Percentiles rank a stretch among this genome's conserved stretches.
Evolutionary conservation across 1,140 invertebrate genomes (phyloP).

Genomic region (Halictus rubicundus): DNA sequence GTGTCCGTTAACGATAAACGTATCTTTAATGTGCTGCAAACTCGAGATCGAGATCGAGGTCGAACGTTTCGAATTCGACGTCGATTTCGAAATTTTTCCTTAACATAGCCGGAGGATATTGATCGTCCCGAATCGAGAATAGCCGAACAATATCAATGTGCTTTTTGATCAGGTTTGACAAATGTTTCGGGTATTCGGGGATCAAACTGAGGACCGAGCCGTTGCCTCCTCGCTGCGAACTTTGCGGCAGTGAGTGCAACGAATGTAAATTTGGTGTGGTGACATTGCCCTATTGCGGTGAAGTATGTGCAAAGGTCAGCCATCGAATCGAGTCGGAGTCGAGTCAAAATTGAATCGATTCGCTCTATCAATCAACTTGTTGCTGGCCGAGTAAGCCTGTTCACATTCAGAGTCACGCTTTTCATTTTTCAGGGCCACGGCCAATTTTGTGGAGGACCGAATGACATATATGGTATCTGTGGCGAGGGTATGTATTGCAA

Average conservation of each 20-base stretch:
- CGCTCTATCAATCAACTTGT: background rate
- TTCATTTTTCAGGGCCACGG: constrained; percentile 78
- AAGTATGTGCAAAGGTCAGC: constrained; percentile 67
- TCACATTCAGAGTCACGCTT: background rate
- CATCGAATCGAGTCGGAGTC: background rate
- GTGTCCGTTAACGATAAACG: background rate
- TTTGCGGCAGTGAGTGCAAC: constrained; percentile 66
- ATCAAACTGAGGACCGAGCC: constrained; percentile 48
- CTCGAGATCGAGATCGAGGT: too few relatives aligned
- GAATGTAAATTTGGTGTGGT: constrained; percentile 65
- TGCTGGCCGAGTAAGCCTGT: background rate
- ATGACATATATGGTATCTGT: constrained; percentile 76
- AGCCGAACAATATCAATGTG: background rate
- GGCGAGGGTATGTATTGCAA: constrained; percentile 81
- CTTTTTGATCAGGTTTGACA: constrained; percentile 33
- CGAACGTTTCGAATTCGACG: too few relatives aligned
- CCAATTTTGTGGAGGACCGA: constrained; percentile 79
- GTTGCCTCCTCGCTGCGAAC: constrained; percentile 49
- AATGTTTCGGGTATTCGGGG: constrained; percentile 54
- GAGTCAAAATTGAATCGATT: background rate
- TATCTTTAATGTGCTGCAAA: too few relatives aligned
- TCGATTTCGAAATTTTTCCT: too few relatives aligned
- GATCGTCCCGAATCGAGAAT: too few relatives aligned
- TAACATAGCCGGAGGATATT: too few relatives aligned
- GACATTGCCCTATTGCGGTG: constrained; percentile 59